Evolutionary conservation across 2,888 invertebrate genomes (phyloP).

Genomic region (Dromius quadrimaculatus): DNA sequence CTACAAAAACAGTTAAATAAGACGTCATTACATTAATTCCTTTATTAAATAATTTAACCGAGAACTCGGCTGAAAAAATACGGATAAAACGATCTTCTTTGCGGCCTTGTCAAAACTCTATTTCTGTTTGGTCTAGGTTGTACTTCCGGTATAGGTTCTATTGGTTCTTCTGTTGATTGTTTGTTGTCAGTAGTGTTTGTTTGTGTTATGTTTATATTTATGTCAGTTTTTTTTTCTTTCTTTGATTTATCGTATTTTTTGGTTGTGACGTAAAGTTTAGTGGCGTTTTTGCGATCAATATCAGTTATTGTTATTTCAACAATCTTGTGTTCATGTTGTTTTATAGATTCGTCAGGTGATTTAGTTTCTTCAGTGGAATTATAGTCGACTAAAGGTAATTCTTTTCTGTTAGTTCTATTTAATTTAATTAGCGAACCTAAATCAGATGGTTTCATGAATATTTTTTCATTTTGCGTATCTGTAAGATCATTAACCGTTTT

Average conservation of each 20-base stretch:
- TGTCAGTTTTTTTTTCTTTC: conserved; percentile 29
- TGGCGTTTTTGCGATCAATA: conserved; percentile 29
- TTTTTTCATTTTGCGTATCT: conserved; percentile 55
- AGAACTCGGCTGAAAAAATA: conserved; percentile 70
- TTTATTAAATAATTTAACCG: conserved; percentile 62
- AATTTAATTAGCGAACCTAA: conserved; percentile 59
- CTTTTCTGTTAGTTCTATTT: conserved; percentile 64
- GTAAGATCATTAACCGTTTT: conserved; percentile 56
- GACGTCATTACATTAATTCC: not conserved
- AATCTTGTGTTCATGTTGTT: conserved; percentile 42
- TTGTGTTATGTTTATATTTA: conserved; percentile 44
- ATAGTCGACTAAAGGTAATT: conserved; percentile 59
- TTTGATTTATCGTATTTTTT: conserved; percentile 51
- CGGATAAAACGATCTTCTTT: conserved; percentile 69
- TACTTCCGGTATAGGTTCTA: conserved; percentile 60
- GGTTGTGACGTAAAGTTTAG: conserved; percentile 47
- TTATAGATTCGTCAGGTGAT: conserved; percentile 15
- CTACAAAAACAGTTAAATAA: not conserved
- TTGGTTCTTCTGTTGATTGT: conserved; percentile 56
- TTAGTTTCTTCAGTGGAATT: conserved; percentile 39
- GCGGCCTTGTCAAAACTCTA: conserved; percentile 66
- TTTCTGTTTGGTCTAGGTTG: conserved; percentile 67
- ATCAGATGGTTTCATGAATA: conserved; percentile 61
- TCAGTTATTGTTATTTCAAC: conserved; percentile 48
- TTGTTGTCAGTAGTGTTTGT: conserved; percentile 37